Evolutionary conservation across 2,888 invertebrate genomes (phyloP), one percentile per base, ranked within the genome.

Genomic region (Dexiosoma caninum): DNA sequence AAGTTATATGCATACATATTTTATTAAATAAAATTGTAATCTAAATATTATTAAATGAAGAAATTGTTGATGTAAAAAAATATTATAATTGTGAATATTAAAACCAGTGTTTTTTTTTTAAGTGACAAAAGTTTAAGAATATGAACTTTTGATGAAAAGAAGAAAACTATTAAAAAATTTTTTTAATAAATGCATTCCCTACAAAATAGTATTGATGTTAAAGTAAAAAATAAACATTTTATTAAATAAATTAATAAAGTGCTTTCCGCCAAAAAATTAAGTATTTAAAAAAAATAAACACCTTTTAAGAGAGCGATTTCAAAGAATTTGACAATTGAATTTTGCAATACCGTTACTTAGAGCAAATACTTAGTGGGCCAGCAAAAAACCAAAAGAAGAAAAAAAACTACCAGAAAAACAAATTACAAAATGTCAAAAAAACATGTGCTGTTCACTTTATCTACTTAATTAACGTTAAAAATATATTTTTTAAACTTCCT

Each of bases 311-410:
- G 57, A 75, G 37, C 55, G 46, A 46, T 53, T 19, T 7, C 10
- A 37, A 66, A 49, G 23, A 35, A 27, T 77, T 81, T 81, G 81
- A 81, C 81, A 81, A 64, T 81, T 60, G 74, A 78, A 75, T 40
- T 76, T 76, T 81, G 55, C 67, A 72, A 84, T 70, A 82, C 82
- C 74, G 74, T 84, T 83, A 84, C 78, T 84, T 77, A 59, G 62
- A 57, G 21, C 66, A 79, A 82, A 83, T 51, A 51, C 40, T 70
- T 74, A 60, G 44, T 49, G 10, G 49, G 49, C 49, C 49, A 49
- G 37, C 9, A 62, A 21, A 72, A 66, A n/a, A 46, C 1, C 19
- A 70, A 21, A 21, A 59, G n/a, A 30, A 44, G 8, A 51, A 51
- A n/a, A n/a, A n/a, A n/a, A n/a, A n/a, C n/a, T n/a, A n/a, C n/a